Percentiles rank a stretch among this genome's conserved stretches.
Evolutionary conservation across 2,888 invertebrate genomes (phyloP).

Genomic region (Mythimna lalbum): DNA sequence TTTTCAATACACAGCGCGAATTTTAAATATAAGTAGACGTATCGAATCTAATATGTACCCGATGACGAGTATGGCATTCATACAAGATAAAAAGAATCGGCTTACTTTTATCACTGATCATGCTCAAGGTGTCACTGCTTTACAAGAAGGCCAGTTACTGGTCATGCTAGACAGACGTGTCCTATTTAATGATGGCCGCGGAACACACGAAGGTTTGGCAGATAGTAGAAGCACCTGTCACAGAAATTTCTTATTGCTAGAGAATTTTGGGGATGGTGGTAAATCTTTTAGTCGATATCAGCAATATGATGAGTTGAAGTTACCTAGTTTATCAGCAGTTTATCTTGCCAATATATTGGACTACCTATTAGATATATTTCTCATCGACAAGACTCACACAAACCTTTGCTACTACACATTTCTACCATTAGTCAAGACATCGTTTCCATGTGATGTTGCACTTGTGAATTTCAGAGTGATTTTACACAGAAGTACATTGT

Average conservation of each 20-base stretch:
- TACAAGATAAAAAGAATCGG: constrained; percentile 93
- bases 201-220: constrained; percentile 97
- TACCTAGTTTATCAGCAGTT: constrained; percentile 80
- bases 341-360: constrained; percentile 75
- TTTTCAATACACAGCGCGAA: constrained; percentile 95
- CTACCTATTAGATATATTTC: constrained; percentile 77
- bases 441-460: constrained; percentile 83
- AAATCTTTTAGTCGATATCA: constrained; percentile 36
- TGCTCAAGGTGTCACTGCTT: constrained; percentile 97
- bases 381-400: constrained; percentile 74
- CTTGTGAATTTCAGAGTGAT: constrained; percentile 80
- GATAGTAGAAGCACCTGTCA: constrained; percentile 94
- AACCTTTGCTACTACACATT: constrained; percentile 76
- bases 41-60: constrained; percentile 99
- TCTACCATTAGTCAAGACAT: constrained; percentile 79
- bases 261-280: constrained; percentile 71
- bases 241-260: constrained; percentile 80
- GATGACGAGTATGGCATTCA: constrained; percentile 96
- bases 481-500: constrained; percentile 63
- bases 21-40: constrained; percentile 94
- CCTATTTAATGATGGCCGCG: constrained; percentile 97
- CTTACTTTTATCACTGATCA: constrained; percentile 96
- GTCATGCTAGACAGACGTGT: constrained; percentile 98
- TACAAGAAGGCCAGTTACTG: constrained; percentile 97
- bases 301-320: constrained; percentile 58